Evolutionary conservation across 2,888 invertebrate species (phyloP), one percentile per base, ranked within the genome.

Genomic region (Pelosia muscerda): DNA sequence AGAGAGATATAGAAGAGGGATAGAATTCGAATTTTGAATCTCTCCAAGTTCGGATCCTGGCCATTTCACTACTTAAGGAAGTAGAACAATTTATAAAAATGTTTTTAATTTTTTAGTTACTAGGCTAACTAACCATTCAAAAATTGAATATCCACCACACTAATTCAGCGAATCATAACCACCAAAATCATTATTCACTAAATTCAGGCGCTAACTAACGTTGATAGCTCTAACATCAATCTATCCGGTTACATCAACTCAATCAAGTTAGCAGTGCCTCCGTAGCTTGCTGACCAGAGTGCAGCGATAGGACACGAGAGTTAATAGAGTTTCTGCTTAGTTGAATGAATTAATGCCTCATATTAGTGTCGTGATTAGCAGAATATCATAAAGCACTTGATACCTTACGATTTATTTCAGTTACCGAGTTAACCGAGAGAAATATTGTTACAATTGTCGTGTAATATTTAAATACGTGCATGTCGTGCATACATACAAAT

Each of bases 191-290:
- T 63, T 5, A 22, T 2, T n/a, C n/a, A n/a, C 34, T 38, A 55
- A 71, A 70, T 63, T 68, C 61, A 59, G 61, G 38, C 66, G 56
- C 31, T 26, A 54, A 53, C 49, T 31, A 54, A 19, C 68, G 57
- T 57, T 68, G 57, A 60, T 63, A 75, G 73, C 66, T 77, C 75
- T 79, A 66, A 79, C 70, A 73, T 66, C 53, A 58, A 67, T 73
- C 63, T 66, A 74, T 69, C 38, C 66, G 70, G 64, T 63, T 68
- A 57, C 57, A 60, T 59, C 60, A 78, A 72, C 69, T 76, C 69
- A 59, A 72, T 72, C 53, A 63, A 72, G 65, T 65, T 66, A 55
- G 60, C 59, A 49, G 49, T 68, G 66, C 67, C 34, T 70, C 60
- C 59, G 57, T 57, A 71, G 70, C 67, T 75, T 53, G 59, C 31